Evolutionary conservation across 2,113 vertebrate species (phyloP).

Genomic region (Stomatorhinus ivindoensis): DNA sequence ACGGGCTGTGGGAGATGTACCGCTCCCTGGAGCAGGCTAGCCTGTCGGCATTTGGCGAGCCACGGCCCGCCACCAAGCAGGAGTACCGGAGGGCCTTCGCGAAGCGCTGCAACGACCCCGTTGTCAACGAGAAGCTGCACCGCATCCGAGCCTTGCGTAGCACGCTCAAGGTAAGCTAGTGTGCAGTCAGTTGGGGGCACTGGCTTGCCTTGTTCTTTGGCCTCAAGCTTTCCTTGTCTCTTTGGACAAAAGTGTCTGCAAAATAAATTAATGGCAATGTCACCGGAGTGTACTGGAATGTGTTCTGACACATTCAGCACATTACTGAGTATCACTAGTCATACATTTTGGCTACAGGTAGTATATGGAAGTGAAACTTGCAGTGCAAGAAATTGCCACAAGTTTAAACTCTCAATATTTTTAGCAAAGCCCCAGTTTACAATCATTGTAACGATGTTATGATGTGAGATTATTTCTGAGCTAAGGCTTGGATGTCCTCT

Average conservation of each 20-base stretch:
- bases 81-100: constrained; percentile 77
- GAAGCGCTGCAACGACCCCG: constrained; percentile 73
- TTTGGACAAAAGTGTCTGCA: not conserved
- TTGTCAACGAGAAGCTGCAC: constrained; percentile 81
- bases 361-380: not conserved
- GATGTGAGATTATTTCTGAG: not conserved
- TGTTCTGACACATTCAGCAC: not conserved
- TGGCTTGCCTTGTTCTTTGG: not conserved
- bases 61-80: constrained; percentile 73
- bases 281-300: not conserved
- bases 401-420: not conserved
- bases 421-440: not conserved
- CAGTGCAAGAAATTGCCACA: not conserved
- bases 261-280: not conserved
- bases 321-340: not conserved
- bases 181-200: not conserved
- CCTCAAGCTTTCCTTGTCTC: not conserved
- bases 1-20: constrained; percentile 72
- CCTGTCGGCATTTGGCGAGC: constrained; percentile 71
- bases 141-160: constrained; percentile 79
- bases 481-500: not conserved
- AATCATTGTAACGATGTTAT: not conserved
- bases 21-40: constrained; percentile 68
- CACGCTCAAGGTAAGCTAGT: constrained; percentile 76
- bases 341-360: not conserved